Conservation (phyloP, 2,797 vertebrate species). For the Epinephelus malabaricus region DNA sequence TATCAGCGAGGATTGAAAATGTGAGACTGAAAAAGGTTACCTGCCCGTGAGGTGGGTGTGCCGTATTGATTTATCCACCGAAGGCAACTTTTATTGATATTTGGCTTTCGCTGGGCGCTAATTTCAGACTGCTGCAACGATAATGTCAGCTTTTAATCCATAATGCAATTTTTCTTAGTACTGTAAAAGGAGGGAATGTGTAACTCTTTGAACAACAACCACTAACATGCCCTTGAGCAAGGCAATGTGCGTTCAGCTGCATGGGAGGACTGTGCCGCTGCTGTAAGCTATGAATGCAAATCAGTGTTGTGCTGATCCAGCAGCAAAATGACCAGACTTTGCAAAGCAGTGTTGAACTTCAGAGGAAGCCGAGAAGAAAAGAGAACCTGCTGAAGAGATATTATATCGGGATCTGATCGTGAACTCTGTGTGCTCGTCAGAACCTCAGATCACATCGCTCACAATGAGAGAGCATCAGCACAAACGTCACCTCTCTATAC, state of each 20-base stretch:
- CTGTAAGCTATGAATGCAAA: constrained; percentile 43
- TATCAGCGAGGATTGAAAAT: constrained; percentile 11
- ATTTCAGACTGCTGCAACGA: constrained; percentile 6
- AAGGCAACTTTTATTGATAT: constrained; percentile 45
- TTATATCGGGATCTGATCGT: constrained; percentile 32
- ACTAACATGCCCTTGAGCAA: constrained; percentile 32
- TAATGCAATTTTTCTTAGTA: constrained; percentile 12
- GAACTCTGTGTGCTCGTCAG: constrained; percentile 23
- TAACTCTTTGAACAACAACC: constrained; percentile 14
- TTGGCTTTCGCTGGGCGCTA: constrained; percentile 11
- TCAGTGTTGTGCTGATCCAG: constrained; percentile 47
- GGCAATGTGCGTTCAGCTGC: constrained; percentile 10
- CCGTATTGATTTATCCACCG: constrained; percentile 44
- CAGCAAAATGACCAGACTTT: constrained; percentile 37
- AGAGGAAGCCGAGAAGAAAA: constrained; percentile 23
- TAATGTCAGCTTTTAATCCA: constrained; percentile 39
- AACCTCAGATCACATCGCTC: constrained; percentile 37
- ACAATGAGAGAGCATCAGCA: constrained; percentile 30
- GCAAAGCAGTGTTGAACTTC: constrained; percentile 29
- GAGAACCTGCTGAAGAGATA: constrained; percentile 23
- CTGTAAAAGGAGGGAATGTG: constrained; percentile 27
- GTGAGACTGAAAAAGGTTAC: constrained; percentile 48
- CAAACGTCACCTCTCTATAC: constrained; percentile 27
- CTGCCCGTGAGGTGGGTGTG: neutral
- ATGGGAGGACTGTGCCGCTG: constrained; percentile 5